Conservation (phyloP, 2,888 invertebrate species). For the Ophioninae sp. region DNA sequence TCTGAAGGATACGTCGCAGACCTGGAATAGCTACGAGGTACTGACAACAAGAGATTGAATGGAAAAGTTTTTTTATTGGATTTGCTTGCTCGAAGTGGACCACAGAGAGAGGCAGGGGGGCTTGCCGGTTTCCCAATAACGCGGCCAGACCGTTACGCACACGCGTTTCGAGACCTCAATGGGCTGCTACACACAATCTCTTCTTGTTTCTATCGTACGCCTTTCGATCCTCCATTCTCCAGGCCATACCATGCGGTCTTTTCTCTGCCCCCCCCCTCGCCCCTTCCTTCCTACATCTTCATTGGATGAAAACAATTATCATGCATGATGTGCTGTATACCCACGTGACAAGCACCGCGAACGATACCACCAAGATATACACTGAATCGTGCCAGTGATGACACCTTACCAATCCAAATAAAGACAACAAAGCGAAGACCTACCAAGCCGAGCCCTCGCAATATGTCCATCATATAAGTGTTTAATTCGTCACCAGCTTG, state of each 20-base stretch:
- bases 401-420: conserved; percentile 14
- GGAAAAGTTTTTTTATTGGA: neutral
- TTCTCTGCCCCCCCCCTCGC: conserved; percentile 10
- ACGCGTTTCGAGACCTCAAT: conserved; percentile 75
- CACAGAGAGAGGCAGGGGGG: conserved; percentile 13
- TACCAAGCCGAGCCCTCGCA: neutral
- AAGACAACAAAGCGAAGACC: neutral
- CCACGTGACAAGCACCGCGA: conserved; percentile 18
- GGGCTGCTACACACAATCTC: conserved; percentile 67
- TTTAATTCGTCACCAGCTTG: neutral
- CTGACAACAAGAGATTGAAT: neutral
- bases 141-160: conserved; percentile 75
- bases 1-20: neutral
- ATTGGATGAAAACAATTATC: conserved; percentile 19
- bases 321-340: neutral
- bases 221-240: conserved; percentile 53
- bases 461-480: neutral
- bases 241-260: conserved; percentile 32
- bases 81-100: conserved; percentile 28
- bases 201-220: conserved; percentile 28
- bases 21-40: no score
- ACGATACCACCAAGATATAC: conserved; percentile 22
- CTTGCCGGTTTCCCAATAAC: conserved; percentile 67
- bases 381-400: conserved; percentile 6
- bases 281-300: conserved; percentile 28